phyloP scores from a whole-genome alignment of 1,140 invertebrate species.

The Orussus abietinus region DNA sequence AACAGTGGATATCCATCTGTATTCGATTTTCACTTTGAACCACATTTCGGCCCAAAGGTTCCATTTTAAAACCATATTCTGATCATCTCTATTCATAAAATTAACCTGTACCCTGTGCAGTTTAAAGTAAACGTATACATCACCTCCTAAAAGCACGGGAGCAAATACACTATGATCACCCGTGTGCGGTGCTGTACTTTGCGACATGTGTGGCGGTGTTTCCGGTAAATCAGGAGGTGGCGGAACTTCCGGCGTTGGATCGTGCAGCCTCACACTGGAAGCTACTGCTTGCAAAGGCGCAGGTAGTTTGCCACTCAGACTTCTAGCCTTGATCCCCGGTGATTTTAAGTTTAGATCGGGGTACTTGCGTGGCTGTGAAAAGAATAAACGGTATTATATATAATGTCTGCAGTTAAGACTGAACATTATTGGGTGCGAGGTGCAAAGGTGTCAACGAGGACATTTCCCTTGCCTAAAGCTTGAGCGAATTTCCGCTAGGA shows the following conservation, averaged over 20 bases:
- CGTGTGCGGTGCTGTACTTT: constrained; percentile 32
- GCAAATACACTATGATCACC: constrained; percentile 50
- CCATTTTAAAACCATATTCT: no score
- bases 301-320: constrained; percentile 53
- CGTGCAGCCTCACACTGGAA: constrained; percentile 45
- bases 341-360: constrained; percentile 83
- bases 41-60: no score
- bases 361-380: constrained; percentile 74
- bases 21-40: no score
- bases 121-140: background rate
- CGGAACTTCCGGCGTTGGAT: constrained; percentile 38
- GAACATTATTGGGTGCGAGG: no score
- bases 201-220: constrained; percentile 46
- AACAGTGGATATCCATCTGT: no score
- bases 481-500: no score
- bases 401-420: no score
- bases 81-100: no score
- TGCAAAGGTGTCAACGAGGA: no score
- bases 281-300: constrained; percentile 49
- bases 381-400: constrained; percentile 17
- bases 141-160: constrained; percentile 43
- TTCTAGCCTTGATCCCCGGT: constrained; percentile 81
- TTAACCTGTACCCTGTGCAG: no score
- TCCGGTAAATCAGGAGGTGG: constrained; percentile 41
- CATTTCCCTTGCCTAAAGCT: no score